These are phyloP conservation scores for Matsumurasca onukii DNA, from an alignment of 1,140 invertebrate species.

Conservation along the genomic window DNA sequence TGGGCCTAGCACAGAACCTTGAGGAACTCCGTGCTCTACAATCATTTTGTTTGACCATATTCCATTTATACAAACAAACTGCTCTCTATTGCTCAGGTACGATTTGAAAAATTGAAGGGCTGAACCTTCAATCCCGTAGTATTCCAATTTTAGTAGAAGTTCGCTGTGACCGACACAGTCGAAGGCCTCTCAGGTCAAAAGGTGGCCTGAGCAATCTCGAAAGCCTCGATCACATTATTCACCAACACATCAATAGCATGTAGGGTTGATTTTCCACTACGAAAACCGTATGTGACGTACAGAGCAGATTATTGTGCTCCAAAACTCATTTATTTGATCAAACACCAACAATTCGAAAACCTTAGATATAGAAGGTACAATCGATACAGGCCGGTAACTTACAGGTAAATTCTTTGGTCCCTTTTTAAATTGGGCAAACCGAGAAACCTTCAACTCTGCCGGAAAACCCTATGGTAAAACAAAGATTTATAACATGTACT, in stretches of 20 bases:
- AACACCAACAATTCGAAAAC: background rate
- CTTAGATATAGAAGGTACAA: background rate
- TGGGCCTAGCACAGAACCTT: background rate
- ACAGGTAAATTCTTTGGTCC: background rate
- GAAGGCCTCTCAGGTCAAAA: background rate
- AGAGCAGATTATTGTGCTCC: background rate
- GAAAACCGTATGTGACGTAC: background rate
- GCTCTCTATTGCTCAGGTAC: background rate
- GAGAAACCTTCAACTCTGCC: background rate
- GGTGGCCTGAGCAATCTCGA: background rate
- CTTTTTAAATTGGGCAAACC: background rate
- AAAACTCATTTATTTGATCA: background rate
- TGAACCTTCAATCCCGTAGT: background rate
- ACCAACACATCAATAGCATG: background rate
- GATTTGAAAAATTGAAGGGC: background rate
- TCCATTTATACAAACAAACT: background rate
- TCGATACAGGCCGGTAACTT: background rate
- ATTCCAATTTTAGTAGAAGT: background rate
- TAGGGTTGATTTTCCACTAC: background rate
- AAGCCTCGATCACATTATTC: background rate
- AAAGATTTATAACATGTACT: background rate
- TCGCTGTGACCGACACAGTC: background rate
- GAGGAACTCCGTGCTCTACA: background rate
- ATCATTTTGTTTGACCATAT: background rate
- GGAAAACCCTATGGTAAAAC: background rate